These are phyloP conservation scores for Scaptomyza montana DNA, from an alignment of 1,140 invertebrate species.

Conservation along the genomic window DNA sequence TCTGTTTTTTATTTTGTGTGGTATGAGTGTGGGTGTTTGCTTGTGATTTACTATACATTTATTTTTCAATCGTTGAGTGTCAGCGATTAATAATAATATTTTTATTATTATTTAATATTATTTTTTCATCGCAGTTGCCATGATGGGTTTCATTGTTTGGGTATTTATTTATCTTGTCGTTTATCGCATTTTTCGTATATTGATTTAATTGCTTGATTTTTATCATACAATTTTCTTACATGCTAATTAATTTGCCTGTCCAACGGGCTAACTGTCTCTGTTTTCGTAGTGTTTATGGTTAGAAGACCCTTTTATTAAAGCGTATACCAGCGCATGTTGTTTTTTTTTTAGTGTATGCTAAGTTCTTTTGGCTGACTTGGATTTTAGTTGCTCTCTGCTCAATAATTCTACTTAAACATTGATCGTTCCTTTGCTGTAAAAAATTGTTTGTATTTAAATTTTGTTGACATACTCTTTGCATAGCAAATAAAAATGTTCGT, in stretches of 20 bases:
- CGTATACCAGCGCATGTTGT: conserved; percentile 8
- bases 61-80: conserved; percentile 77
- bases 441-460: conserved; percentile 21
- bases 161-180: conserved; percentile 19
- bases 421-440: conserved; percentile 27
- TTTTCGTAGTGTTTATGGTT: not conserved
- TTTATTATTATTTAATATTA: conserved; percentile 49
- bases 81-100: conserved; percentile 76
- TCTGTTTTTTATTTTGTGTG: not conserved
- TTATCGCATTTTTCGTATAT: conserved; percentile 19
- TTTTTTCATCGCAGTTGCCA: conserved; percentile 63
- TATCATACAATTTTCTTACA: conserved; percentile 72
- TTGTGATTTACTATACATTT: conserved; percentile 75
- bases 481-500: conserved; percentile 35
- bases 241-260: conserved; percentile 70
- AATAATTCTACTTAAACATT: conserved; percentile 1
- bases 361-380: conserved; percentile 27
- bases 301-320: conserved; percentile 7
- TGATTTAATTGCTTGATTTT: conserved; percentile 64
- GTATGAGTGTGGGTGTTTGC: conserved; percentile 12
- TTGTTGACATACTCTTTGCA: conserved; percentile 13
- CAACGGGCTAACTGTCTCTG: conserved; percentile 17
- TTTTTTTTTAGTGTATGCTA: conserved; percentile 12
- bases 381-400: conserved; percentile 21
- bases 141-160: conserved; percentile 66